These are phyloP conservation scores for Drosophila sp. DNA, from an alignment of 1,140 invertebrate species.

Conservation along the genomic window DNA sequence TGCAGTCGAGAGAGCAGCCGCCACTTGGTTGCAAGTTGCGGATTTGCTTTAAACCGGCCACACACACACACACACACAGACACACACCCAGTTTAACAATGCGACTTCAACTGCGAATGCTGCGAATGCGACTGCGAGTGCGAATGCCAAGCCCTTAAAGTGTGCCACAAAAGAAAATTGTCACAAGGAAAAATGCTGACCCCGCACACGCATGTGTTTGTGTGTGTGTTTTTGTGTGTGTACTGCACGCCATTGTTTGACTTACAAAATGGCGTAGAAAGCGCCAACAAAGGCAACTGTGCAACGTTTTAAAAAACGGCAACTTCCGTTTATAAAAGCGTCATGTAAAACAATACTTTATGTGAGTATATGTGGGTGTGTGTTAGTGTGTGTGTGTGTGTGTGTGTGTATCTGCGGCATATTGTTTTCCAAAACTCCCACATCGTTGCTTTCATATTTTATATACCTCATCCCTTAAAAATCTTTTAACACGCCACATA, in stretches of 20 bases:
- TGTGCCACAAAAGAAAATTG: slow-evolving; percentile 72
- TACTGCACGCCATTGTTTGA: slow-evolving; percentile 71
- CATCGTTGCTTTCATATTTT: slow-evolving; percentile 16
- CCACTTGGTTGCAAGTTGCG: slow-evolving; percentile 66
- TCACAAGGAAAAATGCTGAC: slow-evolving; percentile 62
- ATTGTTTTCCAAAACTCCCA: slow-evolving; percentile 70
- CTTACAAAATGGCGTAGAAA: slow-evolving; percentile 81
- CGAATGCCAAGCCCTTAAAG: slow-evolving; percentile 68
- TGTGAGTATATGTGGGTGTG: slow-evolving; percentile 22
- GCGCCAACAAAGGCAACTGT: slow-evolving; percentile 66
- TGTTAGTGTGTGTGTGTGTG: slow-evolving; percentile 13
- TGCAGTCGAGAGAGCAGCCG: slow-evolving; percentile 63
- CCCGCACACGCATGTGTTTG: slow-evolving; percentile 34
- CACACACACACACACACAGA: slow-evolving; percentile 13
- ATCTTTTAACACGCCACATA: slow-evolving; percentile 33
- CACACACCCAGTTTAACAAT: slow-evolving; percentile 27
- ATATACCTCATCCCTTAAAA: slow-evolving; percentile 13
- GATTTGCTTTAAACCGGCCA: slow-evolving; percentile 70
- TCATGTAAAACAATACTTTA: slow-evolving; percentile 80
- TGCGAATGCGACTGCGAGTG: slow-evolving; percentile 27
- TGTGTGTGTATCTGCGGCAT: slow-evolving; percentile 50
- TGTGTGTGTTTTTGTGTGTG: slow-evolving; percentile 28
- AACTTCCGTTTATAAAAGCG: slow-evolving; percentile 80
- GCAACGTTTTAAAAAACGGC: slow-evolving; percentile 67
- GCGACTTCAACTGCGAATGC: slow-evolving; percentile 35